Evolutionary conservation across 2,113 vertebrate genomes (phyloP).

Genomic region (Heterochromis multidens): DNA sequence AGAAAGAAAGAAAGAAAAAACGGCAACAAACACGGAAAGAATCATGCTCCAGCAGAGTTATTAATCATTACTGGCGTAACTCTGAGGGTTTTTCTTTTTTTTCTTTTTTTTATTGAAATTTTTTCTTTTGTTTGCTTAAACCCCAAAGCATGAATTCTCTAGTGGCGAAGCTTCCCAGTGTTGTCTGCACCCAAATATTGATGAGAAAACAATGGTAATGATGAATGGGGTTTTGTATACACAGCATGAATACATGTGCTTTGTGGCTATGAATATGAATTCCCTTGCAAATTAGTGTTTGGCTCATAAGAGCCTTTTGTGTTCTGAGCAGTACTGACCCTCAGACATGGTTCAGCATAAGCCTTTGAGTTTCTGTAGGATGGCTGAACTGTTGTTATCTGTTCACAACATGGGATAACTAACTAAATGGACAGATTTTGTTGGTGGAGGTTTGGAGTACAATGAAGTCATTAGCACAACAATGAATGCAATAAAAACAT

Average conservation of each 20-base stretch:
- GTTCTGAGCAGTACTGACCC: neutral
- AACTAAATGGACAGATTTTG: neutral
- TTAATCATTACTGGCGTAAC: constrained; percentile 22
- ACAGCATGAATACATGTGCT: neutral
- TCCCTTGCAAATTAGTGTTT: constrained; percentile 11
- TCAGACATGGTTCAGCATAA: neutral
- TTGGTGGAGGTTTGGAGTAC: neutral
- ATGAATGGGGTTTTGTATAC: constrained; percentile 10
- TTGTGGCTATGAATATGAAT: constrained; percentile 21
- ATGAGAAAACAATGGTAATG: constrained; percentile 22
- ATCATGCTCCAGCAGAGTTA: neutral
- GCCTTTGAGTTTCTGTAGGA: neutral
- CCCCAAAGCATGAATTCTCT: neutral
- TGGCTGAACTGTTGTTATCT: neutral
- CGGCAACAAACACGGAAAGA: neutral
- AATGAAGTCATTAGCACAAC: neutral
- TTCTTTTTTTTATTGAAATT: neutral
- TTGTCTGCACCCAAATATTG: neutral
- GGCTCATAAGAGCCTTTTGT: neutral
- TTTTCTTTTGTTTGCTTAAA: constrained; percentile 1
- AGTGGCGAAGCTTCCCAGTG: neutral
- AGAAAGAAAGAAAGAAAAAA: neutral
- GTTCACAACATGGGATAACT: neutral
- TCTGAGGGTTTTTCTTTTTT: neutral
- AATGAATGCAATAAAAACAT: neutral